Evolutionary conservation across 1,140 invertebrate species (phyloP), one percentile per base, ranked within the genome.

Genomic region (Drosophila lowei): DNA sequence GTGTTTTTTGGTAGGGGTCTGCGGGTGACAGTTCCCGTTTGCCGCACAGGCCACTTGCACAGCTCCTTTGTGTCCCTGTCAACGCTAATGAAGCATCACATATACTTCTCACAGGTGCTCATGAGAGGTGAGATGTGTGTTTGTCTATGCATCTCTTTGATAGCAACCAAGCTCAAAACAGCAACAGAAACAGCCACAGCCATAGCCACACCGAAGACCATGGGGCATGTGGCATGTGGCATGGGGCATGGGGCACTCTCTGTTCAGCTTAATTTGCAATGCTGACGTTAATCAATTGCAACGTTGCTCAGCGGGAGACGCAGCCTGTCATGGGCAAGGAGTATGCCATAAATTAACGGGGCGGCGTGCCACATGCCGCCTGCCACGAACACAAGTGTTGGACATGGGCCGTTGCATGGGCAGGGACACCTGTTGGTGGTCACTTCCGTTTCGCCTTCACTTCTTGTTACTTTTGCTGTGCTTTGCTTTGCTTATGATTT

Each of bases 231-330:
- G 30, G 30, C 30, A 34, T 34, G 30, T 30, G 28, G 1, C 28
- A 11, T 34, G 46, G n/a, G 53, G 47, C 43, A 70, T 48, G 50
- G 65, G 46, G 52, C 65, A 70, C 6, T 13, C 23, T 28, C 54
- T 61, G 67, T 54, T 54, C 38, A 44, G 59, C 70, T 72, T 73
- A 76, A 72, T 79, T 84, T 79, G 76, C 56, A 64, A 21, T 28
- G 9, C 59, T 59, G 60, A 81, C 81, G 86, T 86, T 86, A 86
- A 86, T 86, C 81, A 86, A 86, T 86, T 81, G 81, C 77, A 59
- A 64, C 76, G 54, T 54, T 42, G 47, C 44, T 30, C 63, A 74
- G 56, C 61, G 54, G 58, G 72, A 38, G 25, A 30, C 42, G 46
- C 30, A 16, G 71, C 47, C 53, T 47, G 42, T 48, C 64, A 47